These are phyloP conservation scores for Neopelma chrysocephalum DNA, from an alignment of 2,797 vertebrate species.

Conservation along the genomic window DNA sequence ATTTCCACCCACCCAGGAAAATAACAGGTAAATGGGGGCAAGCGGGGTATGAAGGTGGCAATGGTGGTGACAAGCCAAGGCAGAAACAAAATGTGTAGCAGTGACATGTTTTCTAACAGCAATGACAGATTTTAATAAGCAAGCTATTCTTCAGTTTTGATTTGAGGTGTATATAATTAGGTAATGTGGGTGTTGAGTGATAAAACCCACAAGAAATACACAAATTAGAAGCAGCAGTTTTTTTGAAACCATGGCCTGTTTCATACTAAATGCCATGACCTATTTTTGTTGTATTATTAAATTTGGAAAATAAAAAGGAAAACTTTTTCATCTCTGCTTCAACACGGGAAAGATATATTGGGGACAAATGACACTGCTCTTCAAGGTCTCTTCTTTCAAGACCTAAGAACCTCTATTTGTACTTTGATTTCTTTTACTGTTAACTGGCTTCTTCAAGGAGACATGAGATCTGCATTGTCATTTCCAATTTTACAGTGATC, in stretches of 20 bases:
- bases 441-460: not conserved
- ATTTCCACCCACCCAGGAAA: not conserved
- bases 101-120: slow-evolving; percentile 55
- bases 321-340: not conserved
- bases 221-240: slow-evolving; percentile 19
- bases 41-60: not conserved
- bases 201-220: slow-evolving; percentile 57
- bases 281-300: slow-evolving; percentile 22
- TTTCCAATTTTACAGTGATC: not conserved
- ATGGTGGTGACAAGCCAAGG: not conserved
- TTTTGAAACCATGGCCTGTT: not conserved
- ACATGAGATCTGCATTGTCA: not conserved
- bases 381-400: not conserved
- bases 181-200: slow-evolving; percentile 33
- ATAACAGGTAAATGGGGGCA: not conserved
- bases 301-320: not conserved
- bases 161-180: slow-evolving; percentile 61
- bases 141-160: slow-evolving; percentile 41
- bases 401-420: not conserved
- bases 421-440: not conserved
- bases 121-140: slow-evolving; percentile 48
- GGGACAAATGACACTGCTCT: not conserved
- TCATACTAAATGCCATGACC: not conserved
- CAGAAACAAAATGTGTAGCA: not conserved
- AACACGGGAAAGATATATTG: not conserved